phyloP scores from a whole-genome alignment of 2,888 invertebrate species.

The Tetragnatha montana region DNA sequence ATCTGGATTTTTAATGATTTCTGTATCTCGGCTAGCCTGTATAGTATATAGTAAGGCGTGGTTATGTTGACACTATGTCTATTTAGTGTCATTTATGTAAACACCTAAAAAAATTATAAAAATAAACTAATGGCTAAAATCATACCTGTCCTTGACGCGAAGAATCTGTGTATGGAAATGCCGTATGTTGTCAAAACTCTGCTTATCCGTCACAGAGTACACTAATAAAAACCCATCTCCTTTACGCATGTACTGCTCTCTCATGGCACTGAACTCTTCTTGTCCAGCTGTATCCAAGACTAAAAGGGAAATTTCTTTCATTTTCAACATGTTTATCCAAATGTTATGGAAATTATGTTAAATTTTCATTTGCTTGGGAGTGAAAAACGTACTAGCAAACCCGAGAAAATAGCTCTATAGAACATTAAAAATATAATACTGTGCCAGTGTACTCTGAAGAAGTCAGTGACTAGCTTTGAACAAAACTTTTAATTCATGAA shows the following conservation, averaged over 20 bases:
- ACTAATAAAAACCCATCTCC: slow-evolving; percentile 95
- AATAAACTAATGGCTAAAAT: background rate
- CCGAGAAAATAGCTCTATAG: too few relatives aligned
- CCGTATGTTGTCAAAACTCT: slow-evolving; percentile 90
- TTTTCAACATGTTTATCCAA: too few relatives aligned
- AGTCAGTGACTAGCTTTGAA: too few relatives aligned
- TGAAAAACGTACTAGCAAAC: too few relatives aligned
- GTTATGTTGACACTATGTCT: background rate
- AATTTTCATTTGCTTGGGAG: too few relatives aligned
- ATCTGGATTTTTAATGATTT: too few relatives aligned
- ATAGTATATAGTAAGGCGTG: too few relatives aligned
- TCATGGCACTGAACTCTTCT: slow-evolving; percentile 96
- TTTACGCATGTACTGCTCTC: slow-evolving; percentile 87
- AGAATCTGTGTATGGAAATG: slow-evolving; percentile 93
- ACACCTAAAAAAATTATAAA: background rate
- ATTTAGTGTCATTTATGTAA: background rate
- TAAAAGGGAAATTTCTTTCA: slow-evolving; percentile 75
- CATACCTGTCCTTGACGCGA: slow-evolving; percentile 86
- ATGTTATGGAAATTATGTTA: too few relatives aligned
- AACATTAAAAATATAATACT: too few relatives aligned
- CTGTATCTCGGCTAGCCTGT: too few relatives aligned
- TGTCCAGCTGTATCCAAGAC: slow-evolving; percentile 96
- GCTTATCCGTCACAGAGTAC: slow-evolving; percentile 93
- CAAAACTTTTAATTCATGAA: too few relatives aligned
- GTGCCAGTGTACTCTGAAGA: too few relatives aligned